Evolutionary conservation across 92 coral and sea anemone genomes (phyloP), one percentile per base, ranked within the genome.

Genomic region (Phymanthus crucifer): DNA sequence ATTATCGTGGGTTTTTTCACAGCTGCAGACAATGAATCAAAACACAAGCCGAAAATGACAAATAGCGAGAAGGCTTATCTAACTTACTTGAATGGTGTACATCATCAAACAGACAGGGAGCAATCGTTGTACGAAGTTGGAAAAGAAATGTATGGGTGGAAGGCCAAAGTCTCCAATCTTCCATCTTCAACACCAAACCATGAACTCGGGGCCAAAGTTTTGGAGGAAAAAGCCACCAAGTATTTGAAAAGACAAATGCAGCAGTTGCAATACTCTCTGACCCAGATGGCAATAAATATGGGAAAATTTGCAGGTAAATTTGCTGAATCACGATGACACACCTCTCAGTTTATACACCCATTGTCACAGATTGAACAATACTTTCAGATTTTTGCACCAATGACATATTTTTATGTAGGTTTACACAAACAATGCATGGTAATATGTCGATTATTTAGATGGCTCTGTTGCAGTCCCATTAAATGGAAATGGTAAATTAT

Each of bases 201-300:
- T 12, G 66, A 57, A 32, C n/a, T 3, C 66, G 66, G 29, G 21
- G 32, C 66, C 50, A 38, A 56, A 18, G 32, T 50, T 72, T 47
- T 80, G 33, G 46, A 40, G 70, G 78, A 71, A n/a, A 83, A 83
- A 73, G 74, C 52, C 34, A 33, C 40, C 40, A 19, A 40, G 43
- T 77, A 75, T 83, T 50, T 38, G 19, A 10, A 54, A 75, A 83
- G 38, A 45, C 32, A 48, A n/a, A 66, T 76, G 69, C 83, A 75
- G 36, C 37, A 68, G 7, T 67, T 10, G 26, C 43, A 83, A 43
- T 75, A 36, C 69, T 64, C 81, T 10, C 66, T 83, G 56, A 72
- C 81, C 33, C 87, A 83, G 70, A 46, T 83, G 81, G 75, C 77
- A 54, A 33, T 57, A 71, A 83, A 68, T 37, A 83, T 83, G 87